Percentiles rank a stretch among this genome's conserved stretches.
Conservation (phyloP, 2,113 vertebrate genomes). For the Patagioenas fasciata region DNA sequence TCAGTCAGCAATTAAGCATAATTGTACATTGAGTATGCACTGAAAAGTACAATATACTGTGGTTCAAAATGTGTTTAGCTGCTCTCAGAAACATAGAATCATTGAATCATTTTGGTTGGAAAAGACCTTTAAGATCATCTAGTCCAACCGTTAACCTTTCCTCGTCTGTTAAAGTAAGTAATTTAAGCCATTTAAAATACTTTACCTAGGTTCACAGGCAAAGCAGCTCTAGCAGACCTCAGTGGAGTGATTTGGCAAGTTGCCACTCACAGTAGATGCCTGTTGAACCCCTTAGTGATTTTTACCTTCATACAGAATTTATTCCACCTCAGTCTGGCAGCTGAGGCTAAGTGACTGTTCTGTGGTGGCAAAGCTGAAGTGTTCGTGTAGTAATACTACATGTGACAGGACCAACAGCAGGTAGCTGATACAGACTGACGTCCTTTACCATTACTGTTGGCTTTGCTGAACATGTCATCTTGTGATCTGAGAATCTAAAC, state of each 20-base stretch:
- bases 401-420: neutral
- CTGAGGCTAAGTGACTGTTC: neutral
- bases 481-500: neutral
- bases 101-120: too few species aligned
- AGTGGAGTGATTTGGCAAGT: neutral
- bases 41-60: neutral
- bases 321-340: neutral
- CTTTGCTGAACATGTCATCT: neutral
- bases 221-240: neutral
- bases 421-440: neutral
- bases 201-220: neutral
- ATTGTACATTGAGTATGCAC: neutral
- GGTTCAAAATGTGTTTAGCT: neutral
- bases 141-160: neutral
- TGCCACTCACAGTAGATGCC: neutral
- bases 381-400: fast-evolving
- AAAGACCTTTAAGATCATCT: too few species aligned
- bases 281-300: neutral
- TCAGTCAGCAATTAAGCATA: neutral
- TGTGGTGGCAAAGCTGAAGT: too few species aligned
- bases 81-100: neutral
- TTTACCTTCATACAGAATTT: neutral
- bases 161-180: neutral
- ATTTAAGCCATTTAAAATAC: neutral
- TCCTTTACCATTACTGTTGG: too few species aligned